Base-by-base conservation (phyloP, 2,797 vertebrate genomes). In the Florisuga fusca region DNA sequence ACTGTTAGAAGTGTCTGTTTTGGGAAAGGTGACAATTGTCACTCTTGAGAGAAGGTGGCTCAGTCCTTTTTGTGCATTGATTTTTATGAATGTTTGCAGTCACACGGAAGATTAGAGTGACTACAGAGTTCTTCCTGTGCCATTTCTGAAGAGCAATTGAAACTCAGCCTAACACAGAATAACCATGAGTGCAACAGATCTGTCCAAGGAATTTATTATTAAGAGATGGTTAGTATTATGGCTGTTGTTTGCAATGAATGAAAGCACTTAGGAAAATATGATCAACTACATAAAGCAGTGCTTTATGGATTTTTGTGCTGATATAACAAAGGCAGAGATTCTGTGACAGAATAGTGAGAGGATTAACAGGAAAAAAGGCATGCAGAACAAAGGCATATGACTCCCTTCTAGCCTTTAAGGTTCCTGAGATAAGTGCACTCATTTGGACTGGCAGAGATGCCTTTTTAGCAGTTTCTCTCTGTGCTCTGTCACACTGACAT, bases 391-490 rank as follows among this genome's bases (percentile, higher is more conserved):
- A 85, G 66, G 55, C 89, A 69, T 77, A 23, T 94, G 94, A 95
- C 79, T 85, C 41, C 82, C 48, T 74, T 72, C 29, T 46, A 84
- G 69, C 67, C 67, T 75, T 93, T 84, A 88, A 73, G 45, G 76
- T 66, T 93, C 58, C 45, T 53, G 71, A 95, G 87, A 95, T 96
- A 96, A 94, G 48, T 61, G 45, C 63, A n/a, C 0, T 0, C 80
- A 79, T 20, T 19, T 84, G 85, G 59, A 78, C 55, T 88, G 41
- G 45, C 92, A 74, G 46, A 57, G 59, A 50, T 91, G 59, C 85
- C 92, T 90, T 91, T 95, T 76, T 88, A 93, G 53, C 53, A 20
- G 89, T 91, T 86, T 66, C 46, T 95, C 0, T 94, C 91, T 94
- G 76, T 90, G 76, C 57, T 90, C 27, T 97, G 89, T 93, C 87